Conservation (phyloP, 2,113 vertebrate species). For the Ivindomyrus marchei region DNA sequence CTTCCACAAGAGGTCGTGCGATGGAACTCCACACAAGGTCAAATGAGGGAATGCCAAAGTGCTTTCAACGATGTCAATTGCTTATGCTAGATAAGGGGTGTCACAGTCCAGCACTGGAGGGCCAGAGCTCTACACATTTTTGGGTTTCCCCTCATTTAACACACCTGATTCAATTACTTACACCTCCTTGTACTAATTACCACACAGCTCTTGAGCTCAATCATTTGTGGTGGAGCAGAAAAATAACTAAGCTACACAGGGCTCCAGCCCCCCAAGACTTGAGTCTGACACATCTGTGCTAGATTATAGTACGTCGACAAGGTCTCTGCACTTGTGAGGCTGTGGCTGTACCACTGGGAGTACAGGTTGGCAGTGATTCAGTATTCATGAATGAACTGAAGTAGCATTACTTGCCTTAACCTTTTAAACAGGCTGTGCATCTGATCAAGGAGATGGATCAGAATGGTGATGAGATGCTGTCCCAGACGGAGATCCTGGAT, state of each 20-base stretch:
- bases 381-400: background rate
- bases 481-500: constrained; percentile 76
- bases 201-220: no score
- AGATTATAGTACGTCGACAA: background rate
- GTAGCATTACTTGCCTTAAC: constrained; percentile 29
- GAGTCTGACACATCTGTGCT: no score
- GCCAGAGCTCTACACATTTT: no score
- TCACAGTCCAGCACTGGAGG: no score
- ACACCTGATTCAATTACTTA: no score
- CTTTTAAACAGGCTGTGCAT: constrained; percentile 70
- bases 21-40: background rate
- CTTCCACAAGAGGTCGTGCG: background rate
- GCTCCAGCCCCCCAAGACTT: no score
- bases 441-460: constrained; percentile 89
- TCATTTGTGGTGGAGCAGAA: no score
- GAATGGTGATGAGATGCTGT: constrained; percentile 74
- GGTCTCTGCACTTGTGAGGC: background rate
- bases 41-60: background rate
- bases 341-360: background rate
- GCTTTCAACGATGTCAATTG: background rate
- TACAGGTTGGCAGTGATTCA: background rate
- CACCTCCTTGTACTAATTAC: no score
- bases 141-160: no score
- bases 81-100: background rate
- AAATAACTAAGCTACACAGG: no score